Evolutionary conservation across 2,797 vertebrate genomes (phyloP), one percentile per base, ranked within the genome.

Genomic region (Ctenosaura bakeri): DNA sequence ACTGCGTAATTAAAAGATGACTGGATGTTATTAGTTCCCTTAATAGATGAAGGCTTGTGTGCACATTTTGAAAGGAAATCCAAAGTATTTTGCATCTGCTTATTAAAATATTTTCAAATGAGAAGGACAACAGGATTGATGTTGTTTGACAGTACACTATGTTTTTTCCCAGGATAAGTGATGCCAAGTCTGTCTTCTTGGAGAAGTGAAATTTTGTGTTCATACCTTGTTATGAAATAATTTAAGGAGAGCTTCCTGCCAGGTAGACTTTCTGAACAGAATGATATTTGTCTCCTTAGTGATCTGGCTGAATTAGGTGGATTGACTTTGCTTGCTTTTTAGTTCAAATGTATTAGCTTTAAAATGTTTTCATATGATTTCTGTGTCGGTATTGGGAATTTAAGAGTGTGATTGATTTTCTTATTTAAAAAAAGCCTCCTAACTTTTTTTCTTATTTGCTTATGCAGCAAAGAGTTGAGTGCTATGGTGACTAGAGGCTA

Each of bases 1-100:
- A 94, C 92, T 74, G 16, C 85, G 64, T 87, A 88, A 91, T 92
- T 93, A 87, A 94, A 82, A 94, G 2, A 38, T 83, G 92, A 76
- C 88, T 69, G 32, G 42, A 79, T 66, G 24, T 87, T 13, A 78
- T 91, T 59, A 89, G 35, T 69, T 64, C 91, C 1, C 83, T 81
- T 93, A 42, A 73, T 29, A 87, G 24, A 88, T 84, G 29, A 78
- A 77, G 1, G 79, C 26, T 83, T 90, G 59, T 71, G 20, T 0
- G 0, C 88, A 38, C 5, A 1, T n/a, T 1, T 59, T n/a, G 64
- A 89, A 89, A 85, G 80, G 22, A 81, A 35, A 80, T 50, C 64
- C 29, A 50, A 64, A 81, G 12, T 82, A 62, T 59, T 90, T 20
- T 50, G 4, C 42, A 82, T 79, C 35, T 59, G 35, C 16, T 76